Conservation (phyloP, 2,888 invertebrate species). For the Apodemia mormo region DNA sequence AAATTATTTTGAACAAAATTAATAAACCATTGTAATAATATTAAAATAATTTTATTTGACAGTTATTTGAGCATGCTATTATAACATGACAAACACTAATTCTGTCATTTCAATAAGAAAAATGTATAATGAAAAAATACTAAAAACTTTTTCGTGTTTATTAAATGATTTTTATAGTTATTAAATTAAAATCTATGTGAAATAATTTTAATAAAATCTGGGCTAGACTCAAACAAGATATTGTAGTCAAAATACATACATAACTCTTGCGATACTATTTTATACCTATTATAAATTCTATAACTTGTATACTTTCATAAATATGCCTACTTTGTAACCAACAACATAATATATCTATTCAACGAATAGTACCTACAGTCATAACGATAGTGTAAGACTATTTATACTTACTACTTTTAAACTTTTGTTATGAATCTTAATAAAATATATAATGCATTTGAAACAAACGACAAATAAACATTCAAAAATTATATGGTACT, state of each 20-base stretch:
- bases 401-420: constrained; percentile 70
- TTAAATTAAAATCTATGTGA: background rate
- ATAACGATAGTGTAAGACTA: constrained; percentile 75
- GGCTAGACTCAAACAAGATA: constrained; percentile 43
- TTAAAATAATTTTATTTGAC: no score
- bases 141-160: no score
- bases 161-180: background rate
- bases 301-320: constrained; percentile 43
- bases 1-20: no score
- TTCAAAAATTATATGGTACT: constrained; percentile 48
- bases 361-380: constrained; percentile 63
- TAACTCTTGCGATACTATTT: constrained; percentile 51
- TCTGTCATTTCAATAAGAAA: no score
- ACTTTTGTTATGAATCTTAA: constrained; percentile 79
- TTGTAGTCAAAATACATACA: constrained; percentile 46
- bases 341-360: constrained; percentile 54
- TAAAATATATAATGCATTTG: constrained; percentile 77
- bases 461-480: constrained; percentile 79
- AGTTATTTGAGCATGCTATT: no score
- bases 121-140: no score
- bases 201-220: background rate
- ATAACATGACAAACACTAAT: no score
- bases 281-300: constrained; percentile 38
- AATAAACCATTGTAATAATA: no score
- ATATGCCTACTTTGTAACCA: constrained; percentile 59